Evolutionary conservation across 2,113 vertebrate genomes (phyloP), one percentile per base, ranked within the genome.

Genomic region (Thunnus maccoyii): DNA sequence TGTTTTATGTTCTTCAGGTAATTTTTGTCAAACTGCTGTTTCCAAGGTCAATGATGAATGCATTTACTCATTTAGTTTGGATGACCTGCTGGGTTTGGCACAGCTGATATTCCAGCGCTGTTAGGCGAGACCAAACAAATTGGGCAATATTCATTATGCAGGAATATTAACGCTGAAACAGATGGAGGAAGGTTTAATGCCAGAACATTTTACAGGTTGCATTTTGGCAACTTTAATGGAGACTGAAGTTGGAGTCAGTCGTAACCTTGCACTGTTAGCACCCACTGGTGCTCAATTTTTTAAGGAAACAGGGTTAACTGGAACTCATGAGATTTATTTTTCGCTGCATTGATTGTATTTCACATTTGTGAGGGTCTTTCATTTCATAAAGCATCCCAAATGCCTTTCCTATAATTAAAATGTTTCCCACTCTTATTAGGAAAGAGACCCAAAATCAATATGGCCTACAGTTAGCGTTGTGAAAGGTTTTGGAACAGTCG

Each of bases 361-460:
- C 74, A 80, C 56, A 41, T 61, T 76, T 60, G 36, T 61, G 65
- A 41, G 27, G 27, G 22, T 17, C 6, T 57, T 78, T 81, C 61
- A 57, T 86, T 70, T 72, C 52, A 74, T 82, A 82, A 80, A 82
- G 44, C 57, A 80, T 63, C 55, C 57, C 8, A 25, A 68, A 82
- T 36, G 50, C 47, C 54, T 88, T 81, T 54, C 46, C 56, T 27
- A 57, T 88, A 32, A 64, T 74, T 86, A 72, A 78, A 84, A 80
- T 69, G 9, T 72, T 74, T 62, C 61, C 12, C 16, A 25, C 60
- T 87, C 75, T 76, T 80, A 84, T 76, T 61, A 76, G 72, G 56
- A 75, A 81, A 73, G 46, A 61, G 65, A 75, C 2, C 48, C n/a
- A 71, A 87, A 87, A 91, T 89, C 84, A 66, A 89, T 81, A 63